Evolutionary conservation across 2,113 vertebrate species (phyloP).

Genomic region (Daubentonia madagascariensis): DNA sequence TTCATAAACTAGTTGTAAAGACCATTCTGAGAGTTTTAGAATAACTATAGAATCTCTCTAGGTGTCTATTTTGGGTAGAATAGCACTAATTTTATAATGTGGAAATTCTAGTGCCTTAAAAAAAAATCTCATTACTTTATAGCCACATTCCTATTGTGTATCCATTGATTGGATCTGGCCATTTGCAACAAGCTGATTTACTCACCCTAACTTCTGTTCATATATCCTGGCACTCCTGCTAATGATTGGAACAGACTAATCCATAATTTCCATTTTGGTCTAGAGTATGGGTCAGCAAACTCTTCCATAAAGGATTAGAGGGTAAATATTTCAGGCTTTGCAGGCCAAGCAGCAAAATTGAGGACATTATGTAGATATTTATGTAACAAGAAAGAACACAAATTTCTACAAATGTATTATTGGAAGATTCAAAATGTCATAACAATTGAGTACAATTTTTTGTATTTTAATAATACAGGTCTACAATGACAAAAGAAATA

Average conservation of each 20-base stretch:
- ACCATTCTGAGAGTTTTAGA: background rate
- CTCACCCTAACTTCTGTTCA: background rate
- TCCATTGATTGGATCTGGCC: background rate
- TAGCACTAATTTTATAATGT: background rate
- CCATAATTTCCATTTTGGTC: background rate
- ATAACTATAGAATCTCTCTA: background rate
- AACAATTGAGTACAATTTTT: background rate
- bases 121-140: background rate
- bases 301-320: background rate
- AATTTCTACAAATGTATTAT: background rate
- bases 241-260: background rate
- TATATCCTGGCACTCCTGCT: background rate
- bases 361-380: background rate
- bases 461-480: background rate
- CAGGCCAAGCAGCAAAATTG: background rate
- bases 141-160: background rate
- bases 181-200: background rate
- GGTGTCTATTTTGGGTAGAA: background rate
- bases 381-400: background rate
- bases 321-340: background rate
- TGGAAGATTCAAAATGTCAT: constrained; percentile 18
- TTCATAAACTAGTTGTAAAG: constrained; percentile 20
- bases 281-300: background rate
- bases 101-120: background rate
- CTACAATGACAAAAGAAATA: background rate